Base-by-base conservation (phyloP, 2,888 invertebrate genomes). In the Dryococelus australis region DNA sequence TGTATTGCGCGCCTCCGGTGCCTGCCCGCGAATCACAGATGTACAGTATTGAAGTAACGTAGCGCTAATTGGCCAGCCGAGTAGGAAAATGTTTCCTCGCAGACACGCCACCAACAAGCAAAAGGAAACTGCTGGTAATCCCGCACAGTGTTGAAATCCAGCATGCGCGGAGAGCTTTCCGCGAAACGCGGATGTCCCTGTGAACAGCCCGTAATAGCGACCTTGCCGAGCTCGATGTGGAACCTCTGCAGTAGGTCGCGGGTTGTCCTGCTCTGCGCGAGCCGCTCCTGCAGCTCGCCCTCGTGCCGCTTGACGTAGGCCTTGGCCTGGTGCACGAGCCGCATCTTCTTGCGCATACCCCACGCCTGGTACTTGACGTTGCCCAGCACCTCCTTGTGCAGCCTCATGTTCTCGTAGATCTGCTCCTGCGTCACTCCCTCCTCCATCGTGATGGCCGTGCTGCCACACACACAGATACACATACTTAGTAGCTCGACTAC, bases 321-420 rank as follows among this genome's bases (percentile, higher is more conserved):
- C 92, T 98, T 98, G 0, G 98, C 98, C 94, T 96, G 93, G 90
- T 96, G 94, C 12, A 97, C 97, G 85, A 98, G 94, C 91, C 96
- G 96, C 28, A 98, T 93, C 91, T 98, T 98, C 90, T 96, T 95
- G 87, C 96, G 93, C 94, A 98, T 96, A 47, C 95, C 95, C 94
- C 97, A 96, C 4, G 97, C 97, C 91, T 97, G 97, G 91, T 96
- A 95, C 91, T 97, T 97, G 20, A 98, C 97, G 84, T 96, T 97
- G 89, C 96, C 96, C 89, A 98, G 93, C 0, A 98, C 97, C 92
- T 98, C 98, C 92, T 98, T 98, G 92, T 98, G 98, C 53, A 98
- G 93, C 89, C 96, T 96, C 88, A 98, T 96, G 91, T 97, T 98
- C 92, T 98, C 98, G 91, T 97, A 97, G 89, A 98, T 97, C 93